Conservation (phyloP, 2,113 vertebrate genomes). For the Elephas maximus region DNA sequence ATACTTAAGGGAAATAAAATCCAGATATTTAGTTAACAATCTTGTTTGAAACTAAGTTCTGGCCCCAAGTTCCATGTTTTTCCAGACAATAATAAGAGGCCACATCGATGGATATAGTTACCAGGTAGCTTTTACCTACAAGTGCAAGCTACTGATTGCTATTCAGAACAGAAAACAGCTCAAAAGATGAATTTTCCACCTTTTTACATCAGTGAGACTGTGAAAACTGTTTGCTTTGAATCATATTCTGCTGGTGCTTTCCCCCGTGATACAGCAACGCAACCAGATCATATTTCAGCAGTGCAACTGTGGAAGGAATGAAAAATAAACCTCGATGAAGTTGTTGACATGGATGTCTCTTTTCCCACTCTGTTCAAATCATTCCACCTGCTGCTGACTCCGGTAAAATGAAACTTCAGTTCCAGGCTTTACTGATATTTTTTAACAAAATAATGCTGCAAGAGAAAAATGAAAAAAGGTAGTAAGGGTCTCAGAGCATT, state of each 20-base stretch:
- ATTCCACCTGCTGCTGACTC: conserved; percentile 58
- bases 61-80: neutral
- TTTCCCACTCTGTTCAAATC: neutral
- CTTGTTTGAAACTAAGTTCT: neutral
- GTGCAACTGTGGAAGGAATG: conserved; percentile 58
- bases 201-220: conserved; percentile 28
- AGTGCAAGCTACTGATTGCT: conserved; percentile 47
- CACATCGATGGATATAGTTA: neutral
- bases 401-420: conserved; percentile 57
- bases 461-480: neutral
- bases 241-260: conserved; percentile 7
- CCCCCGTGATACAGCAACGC: conserved; percentile 5
- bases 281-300: conserved; percentile 60
- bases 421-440: conserved; percentile 4
- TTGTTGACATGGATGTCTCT: conserved; percentile 55
- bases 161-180: neutral
- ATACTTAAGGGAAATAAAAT: neutral
- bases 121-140: conserved; percentile 34
- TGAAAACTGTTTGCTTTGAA: conserved; percentile 63
- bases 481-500: neutral
- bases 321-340: conserved; percentile 73
- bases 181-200: neutral
- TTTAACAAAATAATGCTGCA: conserved; percentile 17
- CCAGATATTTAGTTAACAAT: neutral
- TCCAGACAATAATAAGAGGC: neutral